Evolutionary conservation across 1,140 invertebrate genomes (phyloP).

Genomic region (Sycobia sp.): DNA sequence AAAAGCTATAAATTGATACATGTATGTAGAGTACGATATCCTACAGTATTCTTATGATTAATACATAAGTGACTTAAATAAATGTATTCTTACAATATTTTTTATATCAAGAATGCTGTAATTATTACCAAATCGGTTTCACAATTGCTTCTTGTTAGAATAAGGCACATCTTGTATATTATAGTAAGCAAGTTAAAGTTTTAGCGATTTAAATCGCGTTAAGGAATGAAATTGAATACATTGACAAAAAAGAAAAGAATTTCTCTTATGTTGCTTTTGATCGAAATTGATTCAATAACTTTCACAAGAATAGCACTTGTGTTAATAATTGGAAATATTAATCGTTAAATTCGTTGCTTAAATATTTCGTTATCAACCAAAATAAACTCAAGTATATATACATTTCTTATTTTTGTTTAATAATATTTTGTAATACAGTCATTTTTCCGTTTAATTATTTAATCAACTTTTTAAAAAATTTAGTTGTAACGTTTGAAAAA

Average conservation of each 20-base stretch:
- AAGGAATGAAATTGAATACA: constrained; percentile 30
- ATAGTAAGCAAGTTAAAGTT: constrained; percentile 31
- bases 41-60: constrained; percentile 29
- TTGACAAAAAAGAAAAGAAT: constrained; percentile 18
- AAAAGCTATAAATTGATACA: constrained; percentile 37
- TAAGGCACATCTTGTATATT: constrained; percentile 33
- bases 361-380: constrained; percentile 31
- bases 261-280: constrained; percentile 9
- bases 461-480: constrained; percentile 6
- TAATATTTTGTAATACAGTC: constrained; percentile 13
- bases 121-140: constrained; percentile 34
- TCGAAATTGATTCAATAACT: constrained; percentile 13
- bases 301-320: constrained; percentile 16
- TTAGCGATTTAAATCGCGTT: constrained; percentile 21
- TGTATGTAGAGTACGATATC: constrained; percentile 32
- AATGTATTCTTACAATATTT: constrained; percentile 32
- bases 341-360: constrained; percentile 33
- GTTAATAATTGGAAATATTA: constrained; percentile 24
- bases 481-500: constrained; percentile 21
- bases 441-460: constrained; percentile 10
- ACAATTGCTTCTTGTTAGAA: constrained; percentile 36
- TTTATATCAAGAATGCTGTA: constrained; percentile 32
- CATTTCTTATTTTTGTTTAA: constrained; percentile 8
- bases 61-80: constrained; percentile 37
- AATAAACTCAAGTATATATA: constrained; percentile 28